Base-by-base conservation (phyloP, 2,797 vertebrate genomes). In the Pempheris klunzingeri region DNA sequence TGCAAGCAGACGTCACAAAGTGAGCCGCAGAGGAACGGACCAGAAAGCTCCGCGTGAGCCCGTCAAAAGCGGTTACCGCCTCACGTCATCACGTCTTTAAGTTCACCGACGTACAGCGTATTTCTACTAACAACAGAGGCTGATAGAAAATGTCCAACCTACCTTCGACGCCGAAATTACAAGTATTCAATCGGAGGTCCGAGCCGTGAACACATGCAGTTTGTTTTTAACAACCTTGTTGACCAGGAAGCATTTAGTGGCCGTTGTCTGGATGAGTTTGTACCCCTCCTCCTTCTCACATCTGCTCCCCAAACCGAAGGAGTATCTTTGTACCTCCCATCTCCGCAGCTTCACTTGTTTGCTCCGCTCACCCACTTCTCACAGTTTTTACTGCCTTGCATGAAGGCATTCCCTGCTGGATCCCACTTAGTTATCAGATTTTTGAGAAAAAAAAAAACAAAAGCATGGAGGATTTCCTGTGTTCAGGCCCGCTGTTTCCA, bases 291-390 rank as follows among this genome's bases (percentile, higher is more conserved):
- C 90, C 87, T 78, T 34, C 74, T 36, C 80, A 79, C 87, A 90
- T 91, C 90, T 90, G 87, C 61, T 80, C 84, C 83, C 54, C 28
- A 8, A 76, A 58, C 68, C 63, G 46, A 44, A 46, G 75, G 80
- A 88, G 88, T 0, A n/a, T n/a, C n/a, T n/a, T n/a, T n/a, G n/a
- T n/a, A 74, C 90, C 90, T 92, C 88, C 88, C 87, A 83, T 90
- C 73, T 85, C 57, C 74, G 68, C 84, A 66, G 66, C 67, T 36
- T 53, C 54, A 34, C 78, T 61, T 82, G 6, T 6, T 63, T 18
- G 24, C 78, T 80, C 67, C 20, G 74, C 66, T 41, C 75, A 46
- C 71, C 62, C 78, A 58, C 74, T 38, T 47, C 64, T 74, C 59
- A 43, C 38, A 4, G 7, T 34, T 50, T 52, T 41, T 8, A 44